Percentiles rank a stretch among this genome's conserved stretches.
Evolutionary conservation across 1,140 invertebrate species (phyloP).

Genomic region (Nasonia giraulti): DNA sequence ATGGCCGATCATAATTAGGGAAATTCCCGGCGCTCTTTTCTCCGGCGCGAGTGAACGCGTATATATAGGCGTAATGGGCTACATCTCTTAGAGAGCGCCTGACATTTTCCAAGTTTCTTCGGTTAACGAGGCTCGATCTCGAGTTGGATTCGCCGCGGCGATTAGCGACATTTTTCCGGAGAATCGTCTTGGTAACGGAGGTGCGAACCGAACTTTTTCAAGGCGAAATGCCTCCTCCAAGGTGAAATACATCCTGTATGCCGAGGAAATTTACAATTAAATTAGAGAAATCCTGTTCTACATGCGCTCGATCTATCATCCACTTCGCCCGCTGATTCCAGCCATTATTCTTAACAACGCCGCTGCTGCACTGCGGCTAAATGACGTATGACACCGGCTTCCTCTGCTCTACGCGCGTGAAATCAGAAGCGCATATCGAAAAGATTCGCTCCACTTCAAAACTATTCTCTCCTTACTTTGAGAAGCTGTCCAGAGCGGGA

Average conservation of each 20-base stretch:
- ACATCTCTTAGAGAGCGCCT: conserved; percentile 24
- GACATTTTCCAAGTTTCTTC: conserved; percentile 51
- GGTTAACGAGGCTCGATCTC: conserved; percentile 29
- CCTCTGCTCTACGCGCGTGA: not conserved
- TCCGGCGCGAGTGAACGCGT: conserved; percentile 13
- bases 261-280: not conserved
- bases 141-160: not conserved
- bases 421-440: not conserved
- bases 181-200: not conserved
- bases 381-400: not conserved
- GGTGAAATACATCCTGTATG: too few relatives aligned
- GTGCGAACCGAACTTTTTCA: too few relatives aligned
- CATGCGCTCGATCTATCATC: too few relatives aligned
- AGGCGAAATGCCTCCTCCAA: too few relatives aligned
- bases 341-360: not conserved
- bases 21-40: conserved; percentile 67
- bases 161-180: conserved; percentile 5
- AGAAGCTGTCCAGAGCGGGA: not conserved
- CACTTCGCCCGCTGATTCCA: not conserved
- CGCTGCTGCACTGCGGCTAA: not conserved
- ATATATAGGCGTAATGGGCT: not conserved
- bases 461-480: not conserved
- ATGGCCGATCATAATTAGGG: conserved; percentile 72
- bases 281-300: not conserved
- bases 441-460: conserved; percentile 1